Percentiles rank a stretch among this genome's conserved stretches.
Evolutionary conservation across 1,140 invertebrate genomes (phyloP).

Genomic region (Harlomillsia oculata): DNA sequence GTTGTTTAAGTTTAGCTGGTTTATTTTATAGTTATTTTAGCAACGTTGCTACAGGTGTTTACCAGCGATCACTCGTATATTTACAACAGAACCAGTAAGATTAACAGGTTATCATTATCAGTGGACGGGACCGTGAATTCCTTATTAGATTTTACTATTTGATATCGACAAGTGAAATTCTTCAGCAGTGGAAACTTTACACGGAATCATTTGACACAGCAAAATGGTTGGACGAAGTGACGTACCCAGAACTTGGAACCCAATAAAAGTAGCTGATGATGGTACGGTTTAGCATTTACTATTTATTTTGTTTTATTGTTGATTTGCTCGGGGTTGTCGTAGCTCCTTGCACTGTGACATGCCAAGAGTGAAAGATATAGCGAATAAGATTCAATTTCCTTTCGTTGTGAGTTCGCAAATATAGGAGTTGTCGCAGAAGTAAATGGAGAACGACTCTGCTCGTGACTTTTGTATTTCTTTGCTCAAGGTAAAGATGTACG

Average conservation of each 20-base stretch:
- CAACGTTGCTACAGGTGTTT: no score
- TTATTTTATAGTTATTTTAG: no score
- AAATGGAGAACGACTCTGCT: no score
- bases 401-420: background rate
- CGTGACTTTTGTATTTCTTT: background rate
- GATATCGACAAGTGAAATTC: background rate
- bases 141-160: background rate
- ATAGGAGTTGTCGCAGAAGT: no score
- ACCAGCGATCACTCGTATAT: no score
- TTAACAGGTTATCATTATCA: no score
- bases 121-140: background rate
- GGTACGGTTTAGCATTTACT: background rate
- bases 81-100: no score
- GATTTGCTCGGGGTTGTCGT: background rate
- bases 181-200: background rate
- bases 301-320: background rate
- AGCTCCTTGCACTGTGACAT: background rate
- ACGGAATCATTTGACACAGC: background rate
- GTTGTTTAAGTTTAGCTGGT: no score
- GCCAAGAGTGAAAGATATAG: no score
- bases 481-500: background rate
- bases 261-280: background rate
- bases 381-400: background rate
- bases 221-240: background rate
- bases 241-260: background rate